Percentiles rank a stretch among this genome's conserved stretches.
phyloP scores from a whole-genome alignment of 2,888 invertebrate species.

The Tyria jacobaeae region DNA sequence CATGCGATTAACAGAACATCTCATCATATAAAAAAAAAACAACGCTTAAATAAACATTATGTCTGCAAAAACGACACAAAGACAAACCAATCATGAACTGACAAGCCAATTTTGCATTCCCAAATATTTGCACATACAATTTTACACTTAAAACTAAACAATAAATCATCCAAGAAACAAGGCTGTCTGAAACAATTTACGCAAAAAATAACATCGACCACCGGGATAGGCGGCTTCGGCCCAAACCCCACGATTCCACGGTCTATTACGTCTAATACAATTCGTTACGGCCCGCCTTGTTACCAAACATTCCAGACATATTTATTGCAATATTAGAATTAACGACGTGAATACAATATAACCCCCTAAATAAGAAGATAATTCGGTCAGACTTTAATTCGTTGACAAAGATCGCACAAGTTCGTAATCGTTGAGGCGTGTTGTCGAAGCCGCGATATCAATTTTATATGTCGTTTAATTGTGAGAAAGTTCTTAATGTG shows the following conservation, averaged over 20 bases:
- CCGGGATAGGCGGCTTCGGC: conserved; percentile 47
- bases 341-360: conserved; percentile 81
- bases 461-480: conserved; percentile 78
- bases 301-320: conserved; percentile 80
- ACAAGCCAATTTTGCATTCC: conserved; percentile 34
- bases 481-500: conserved; percentile 68
- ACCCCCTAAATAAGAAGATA: conserved; percentile 65
- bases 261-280: conserved; percentile 73
- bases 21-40: no score
- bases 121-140: conserved; percentile 40
- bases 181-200: conserved; percentile 51
- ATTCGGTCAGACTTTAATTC: conserved; percentile 86
- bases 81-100: conserved; percentile 26
- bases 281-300: conserved; percentile 79
- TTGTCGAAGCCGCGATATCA: conserved; percentile 69
- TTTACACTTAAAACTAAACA: conserved; percentile 42
- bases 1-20: no score
- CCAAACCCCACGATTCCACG: conserved; percentile 68
- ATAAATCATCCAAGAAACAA: conserved; percentile 52
- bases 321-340: conserved; percentile 84
- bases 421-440: conserved; percentile 79
- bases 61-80: conserved; percentile 15
- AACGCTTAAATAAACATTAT: neutral
- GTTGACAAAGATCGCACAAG: conserved; percentile 78
- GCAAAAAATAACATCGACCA: conserved; percentile 56